Conservation (phyloP, 2,113 vertebrate genomes). For the Phoxinus phoxinus region DNA sequence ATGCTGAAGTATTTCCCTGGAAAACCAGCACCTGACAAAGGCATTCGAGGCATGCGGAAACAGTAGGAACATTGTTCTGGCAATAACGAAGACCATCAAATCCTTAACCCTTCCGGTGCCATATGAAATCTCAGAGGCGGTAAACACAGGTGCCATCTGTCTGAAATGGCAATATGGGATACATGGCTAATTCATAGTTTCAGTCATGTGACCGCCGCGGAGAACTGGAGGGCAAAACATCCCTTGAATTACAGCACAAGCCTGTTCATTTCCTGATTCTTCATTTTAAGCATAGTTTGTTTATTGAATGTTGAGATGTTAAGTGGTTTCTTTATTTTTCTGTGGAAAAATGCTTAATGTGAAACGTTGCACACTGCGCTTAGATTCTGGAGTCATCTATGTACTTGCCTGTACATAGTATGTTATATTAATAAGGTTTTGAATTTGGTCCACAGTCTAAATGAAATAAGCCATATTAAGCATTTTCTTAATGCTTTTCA, state of each 20-base stretch:
- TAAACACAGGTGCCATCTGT: constrained; percentile 64
- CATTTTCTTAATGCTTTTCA: no score
- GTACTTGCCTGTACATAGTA: no score
- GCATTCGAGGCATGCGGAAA: constrained; percentile 62
- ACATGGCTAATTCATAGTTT: constrained; percentile 60
- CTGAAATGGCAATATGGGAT: constrained; percentile 47
- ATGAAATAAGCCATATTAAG: no score
- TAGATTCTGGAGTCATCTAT: no score
- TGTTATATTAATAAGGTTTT: no score
- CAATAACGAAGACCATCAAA: constrained; percentile 11
- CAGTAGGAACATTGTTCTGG: constrained; percentile 47
- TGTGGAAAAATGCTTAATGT: no score
- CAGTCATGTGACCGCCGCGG: background rate
- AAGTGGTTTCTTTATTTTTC: no score
- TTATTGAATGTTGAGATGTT: no score
- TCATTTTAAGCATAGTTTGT: no score
- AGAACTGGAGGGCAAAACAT: background rate
- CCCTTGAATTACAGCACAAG: background rate
- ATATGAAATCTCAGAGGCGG: constrained; percentile 27
- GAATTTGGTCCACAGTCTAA: no score
- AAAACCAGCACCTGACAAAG: constrained; percentile 68
- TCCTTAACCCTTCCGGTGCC: constrained; percentile 40
- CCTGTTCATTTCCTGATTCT: background rate
- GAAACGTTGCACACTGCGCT: no score
- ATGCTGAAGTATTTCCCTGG: constrained; percentile 58